Conservation (phyloP, 2,113 vertebrate species). For the Aspiorhynchus laticeps region DNA sequence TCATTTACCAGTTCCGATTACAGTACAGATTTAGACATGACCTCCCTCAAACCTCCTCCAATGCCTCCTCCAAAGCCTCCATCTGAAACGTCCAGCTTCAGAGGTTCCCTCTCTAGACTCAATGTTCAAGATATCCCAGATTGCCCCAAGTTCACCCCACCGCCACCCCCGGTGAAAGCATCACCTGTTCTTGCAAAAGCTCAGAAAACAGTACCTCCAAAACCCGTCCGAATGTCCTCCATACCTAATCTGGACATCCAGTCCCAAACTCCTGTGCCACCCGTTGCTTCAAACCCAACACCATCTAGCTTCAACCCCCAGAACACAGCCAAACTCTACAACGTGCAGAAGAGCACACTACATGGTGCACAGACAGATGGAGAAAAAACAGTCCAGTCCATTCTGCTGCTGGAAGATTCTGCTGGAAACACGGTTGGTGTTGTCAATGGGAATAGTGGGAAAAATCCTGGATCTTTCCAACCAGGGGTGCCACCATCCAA, state of each 20-base stretch:
- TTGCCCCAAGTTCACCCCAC: slow-evolving; percentile 67
- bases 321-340: slow-evolving; percentile 73
- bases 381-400: slow-evolving; percentile 66
- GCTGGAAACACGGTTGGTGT: slow-evolving; percentile 50
- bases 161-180: slow-evolving; percentile 70
- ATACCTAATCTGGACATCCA: slow-evolving; percentile 63
- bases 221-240: slow-evolving; percentile 73
- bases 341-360: slow-evolving; percentile 60
- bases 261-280: slow-evolving; percentile 56
- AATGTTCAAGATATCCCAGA: slow-evolving; percentile 57
- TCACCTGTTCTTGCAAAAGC: slow-evolving; percentile 73
- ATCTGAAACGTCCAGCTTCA: slow-evolving; percentile 59
- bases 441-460: slow-evolving; percentile 58
- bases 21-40: slow-evolving; percentile 59
- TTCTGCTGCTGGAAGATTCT: slow-evolving; percentile 72
- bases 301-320: slow-evolving; percentile 79
- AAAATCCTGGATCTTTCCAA: slow-evolving; percentile 28
- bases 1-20: slow-evolving; percentile 38
- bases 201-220: slow-evolving; percentile 71
- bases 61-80: slow-evolving; percentile 73
- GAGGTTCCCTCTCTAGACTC: slow-evolving; percentile 69
- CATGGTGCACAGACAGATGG: slow-evolving; percentile 52
- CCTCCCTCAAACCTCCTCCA: slow-evolving; percentile 67
- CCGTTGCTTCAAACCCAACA: slow-evolving; percentile 54
- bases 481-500: slow-evolving; percentile 54